phyloP scores from a whole-genome alignment of 30 jellyfish, hydroid and myxozoan species.

The Aurelia coerulea region DNA sequence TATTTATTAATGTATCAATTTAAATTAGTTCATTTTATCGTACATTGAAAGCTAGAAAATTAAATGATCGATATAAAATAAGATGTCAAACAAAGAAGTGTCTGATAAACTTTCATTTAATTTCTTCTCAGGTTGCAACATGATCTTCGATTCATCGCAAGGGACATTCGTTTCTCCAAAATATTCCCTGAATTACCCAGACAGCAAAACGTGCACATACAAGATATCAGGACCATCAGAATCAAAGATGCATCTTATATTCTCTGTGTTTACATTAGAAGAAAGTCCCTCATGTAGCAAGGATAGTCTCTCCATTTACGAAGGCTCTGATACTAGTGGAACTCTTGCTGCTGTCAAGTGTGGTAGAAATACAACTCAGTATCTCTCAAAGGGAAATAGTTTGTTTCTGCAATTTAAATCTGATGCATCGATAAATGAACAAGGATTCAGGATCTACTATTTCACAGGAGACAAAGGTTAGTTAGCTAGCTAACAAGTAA shows the following conservation, averaged over 20 bases:
- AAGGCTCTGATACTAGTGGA: slow-evolving; percentile 9
- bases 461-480: neutral
- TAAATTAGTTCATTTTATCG: too few relatives aligned
- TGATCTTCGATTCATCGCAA: neutral
- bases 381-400: slow-evolving; percentile 7
- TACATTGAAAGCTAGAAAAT: too few relatives aligned
- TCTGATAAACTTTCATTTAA: too few relatives aligned
- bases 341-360: neutral
- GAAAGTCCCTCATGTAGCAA: slow-evolving; percentile 14
- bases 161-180: slow-evolving; percentile 24
- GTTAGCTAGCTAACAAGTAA: neutral
- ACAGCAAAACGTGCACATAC: slow-evolving; percentile 6
- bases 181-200: slow-evolving; percentile 11
- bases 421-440: slow-evolving; percentile 2
- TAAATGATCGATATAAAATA: too few relatives aligned
- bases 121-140: slow-evolving; percentile 8
- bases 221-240: slow-evolving; percentile 21
- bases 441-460: slow-evolving; percentile 27
- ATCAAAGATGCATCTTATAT: slow-evolving; percentile 15
- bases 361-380: slow-evolving; percentile 30
- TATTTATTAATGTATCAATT: too few relatives aligned
- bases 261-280: slow-evolving; percentile 2
- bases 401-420: slow-evolving; percentile 7
- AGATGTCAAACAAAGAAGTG: too few relatives aligned
- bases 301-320: slow-evolving; percentile 12